Evolutionary conservation across 2,888 invertebrate genomes (phyloP), one percentile per base, ranked within the genome.

Genomic region (Magallana nippona): DNA sequence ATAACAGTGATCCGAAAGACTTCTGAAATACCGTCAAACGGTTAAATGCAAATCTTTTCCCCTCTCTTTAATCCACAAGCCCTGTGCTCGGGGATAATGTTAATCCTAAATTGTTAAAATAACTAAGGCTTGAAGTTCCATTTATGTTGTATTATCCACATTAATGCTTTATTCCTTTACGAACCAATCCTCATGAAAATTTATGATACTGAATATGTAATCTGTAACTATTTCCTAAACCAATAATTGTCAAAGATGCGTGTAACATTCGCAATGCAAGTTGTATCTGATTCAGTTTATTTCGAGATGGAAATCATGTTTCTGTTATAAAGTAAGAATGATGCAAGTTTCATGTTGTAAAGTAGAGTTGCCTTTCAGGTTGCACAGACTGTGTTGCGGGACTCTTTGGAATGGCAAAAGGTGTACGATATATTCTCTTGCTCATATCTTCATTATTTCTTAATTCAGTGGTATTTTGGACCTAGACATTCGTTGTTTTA

Each of bases 321-420:
- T 44, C 8, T 44, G 44, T 44, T 44, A 5, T 44, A 8, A 44
- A 44, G 44, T 44, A 5, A 27, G 32, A 71, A 27, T 71, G 71
- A 71, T 71, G 71, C 71, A 71, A 22, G 71, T 71, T 71, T 71
- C 71, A 71, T 71, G 71, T 22, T 71, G 71, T 71, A 71, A 71
- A 32, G 71, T 71, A 71, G 71, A 22, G 22, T 71, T 71, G 71
- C 71, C 71, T 71, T 71, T 22, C 71, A 71, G 71, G 71, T 15
- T 71, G 71, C 71, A 71, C 71, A 22, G 71, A 71, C 13, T 71
- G 60, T 71, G 22, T 71, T 22, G 71, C 71, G 71, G 71, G 71
- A 63, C 11, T 71, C 32, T 71, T 71, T 71, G 71, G 71, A 71
- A 22, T 71, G 71, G 71, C 71, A 71, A 27, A 71, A 71, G 71